Percentiles rank a stretch among this genome's conserved stretches.
phyloP scores from a whole-genome alignment of 2,888 invertebrate species.

The Luperina testacea region DNA sequence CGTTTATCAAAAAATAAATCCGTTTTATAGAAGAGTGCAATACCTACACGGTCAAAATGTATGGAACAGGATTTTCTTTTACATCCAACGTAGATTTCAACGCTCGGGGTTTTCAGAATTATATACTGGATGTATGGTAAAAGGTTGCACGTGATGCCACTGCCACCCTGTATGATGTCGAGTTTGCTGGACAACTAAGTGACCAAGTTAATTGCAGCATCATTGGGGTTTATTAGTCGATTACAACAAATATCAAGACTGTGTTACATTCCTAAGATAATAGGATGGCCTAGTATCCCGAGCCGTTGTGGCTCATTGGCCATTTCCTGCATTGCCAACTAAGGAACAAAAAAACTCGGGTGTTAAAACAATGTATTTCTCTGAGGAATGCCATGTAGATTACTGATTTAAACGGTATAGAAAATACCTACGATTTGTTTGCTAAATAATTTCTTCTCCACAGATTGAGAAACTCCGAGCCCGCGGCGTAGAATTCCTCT shows the following conservation, averaged over 20 bases:
- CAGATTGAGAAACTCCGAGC: slow-evolving; percentile 93
- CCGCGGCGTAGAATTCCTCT: slow-evolving; percentile 97
- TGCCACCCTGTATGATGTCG: not conserved
- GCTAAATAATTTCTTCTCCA: slow-evolving; percentile 28
- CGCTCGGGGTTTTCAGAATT: too few species aligned
- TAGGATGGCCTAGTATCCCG: not conserved
- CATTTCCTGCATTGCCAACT: too few species aligned
- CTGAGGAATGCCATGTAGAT: not conserved
- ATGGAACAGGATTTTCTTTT: too few species aligned
- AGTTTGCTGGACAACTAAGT: not conserved
- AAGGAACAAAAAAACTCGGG: not conserved
- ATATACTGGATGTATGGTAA: too few species aligned
- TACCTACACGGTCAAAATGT: too few species aligned
- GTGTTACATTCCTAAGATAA: not conserved
- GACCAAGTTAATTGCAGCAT: not conserved
- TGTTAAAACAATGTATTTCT: not conserved
- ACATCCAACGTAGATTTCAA: too few species aligned
- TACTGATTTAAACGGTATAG: not conserved
- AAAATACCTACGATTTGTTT: not conserved
- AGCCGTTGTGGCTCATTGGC: not conserved
- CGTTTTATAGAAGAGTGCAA: too few species aligned
- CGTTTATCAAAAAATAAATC: too few species aligned
- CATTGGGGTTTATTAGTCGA: not conserved
- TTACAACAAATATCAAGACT: not conserved
- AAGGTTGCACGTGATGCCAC: too few species aligned